Base-by-base conservation (phyloP, 2,888 invertebrate species). In the Pharmacophagus antenor region DNA sequence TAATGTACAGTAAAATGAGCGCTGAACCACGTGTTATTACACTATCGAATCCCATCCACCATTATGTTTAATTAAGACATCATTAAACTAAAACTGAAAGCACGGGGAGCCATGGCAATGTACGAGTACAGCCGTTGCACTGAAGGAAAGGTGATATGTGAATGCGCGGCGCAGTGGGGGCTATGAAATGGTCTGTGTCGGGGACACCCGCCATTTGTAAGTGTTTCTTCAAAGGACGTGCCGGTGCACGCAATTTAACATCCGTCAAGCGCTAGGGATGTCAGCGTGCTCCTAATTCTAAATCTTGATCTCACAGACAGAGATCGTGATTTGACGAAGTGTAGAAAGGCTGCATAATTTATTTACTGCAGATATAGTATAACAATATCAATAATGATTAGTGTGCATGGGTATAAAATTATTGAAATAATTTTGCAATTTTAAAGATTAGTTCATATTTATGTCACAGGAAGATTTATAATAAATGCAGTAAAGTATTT, bases 221-320 rank as follows among this genome's bases (percentile, higher is more conserved):
- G 50, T 55, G 52, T 50, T 58, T 63, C 63, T 68, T 67, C 67
- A 67, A 73, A 65, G 65, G 61, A 54, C 59, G 53, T 48, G 50
- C 56, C 49, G 46, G 62, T 64, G 63, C 59, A 62, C 64, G 65
- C 67, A 63, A 67, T 69, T 72, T 66, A 65, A 63, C 61, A 58
- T n/a, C 12, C 49, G 44, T 59, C 64, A 41, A 57, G 65, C 44
- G 48, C 47, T 49, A 54, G 41, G 27, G 27, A 54, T 51, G 23
- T 20, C 25, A 18, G 17, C 4, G 41, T 22, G 22, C 3, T 27
- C 25, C 21, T 2, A n/a, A 20, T 20, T 17, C 21, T 10, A n/a
- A n/a, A 2, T 52, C 41, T 27, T 17, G 37, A 20, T 52, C 21
- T 52, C 22, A 15, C 3, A 17, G 42, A 47, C 10, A 18, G 17